phyloP scores from a whole-genome alignment of 2,113 vertebrate genomes.

The Sinocyclocheilus maitianheensis region DNA sequence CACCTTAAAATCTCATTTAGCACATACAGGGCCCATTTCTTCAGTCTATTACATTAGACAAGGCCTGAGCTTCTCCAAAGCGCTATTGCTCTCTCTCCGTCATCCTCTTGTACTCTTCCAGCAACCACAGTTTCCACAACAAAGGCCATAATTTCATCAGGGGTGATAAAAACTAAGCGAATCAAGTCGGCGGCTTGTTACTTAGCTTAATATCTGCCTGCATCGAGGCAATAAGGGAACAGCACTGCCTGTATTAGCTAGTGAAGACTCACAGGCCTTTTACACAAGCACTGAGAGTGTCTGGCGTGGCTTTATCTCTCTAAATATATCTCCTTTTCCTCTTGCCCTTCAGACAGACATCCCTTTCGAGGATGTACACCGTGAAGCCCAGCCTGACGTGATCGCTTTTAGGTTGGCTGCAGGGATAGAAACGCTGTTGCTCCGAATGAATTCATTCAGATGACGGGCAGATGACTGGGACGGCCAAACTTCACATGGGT shows the following conservation, averaged over 20 bases:
- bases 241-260: slow-evolving; percentile 66
- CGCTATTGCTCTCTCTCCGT: slow-evolving; percentile 44
- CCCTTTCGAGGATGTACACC: slow-evolving; percentile 18
- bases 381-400: slow-evolving; percentile 1
- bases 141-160: slow-evolving; percentile 72
- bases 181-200: slow-evolving; percentile 73
- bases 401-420: neutral
- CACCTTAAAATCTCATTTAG: slow-evolving; percentile 36
- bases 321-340: slow-evolving; percentile 45
- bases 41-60: slow-evolving; percentile 39
- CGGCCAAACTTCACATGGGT: slow-evolving; percentile 20
- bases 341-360: slow-evolving; percentile 15
- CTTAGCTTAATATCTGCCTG: slow-evolving; percentile 69
- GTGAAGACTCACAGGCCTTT: slow-evolving; percentile 56
- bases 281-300: slow-evolving; percentile 45
- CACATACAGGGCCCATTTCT: slow-evolving; percentile 5
- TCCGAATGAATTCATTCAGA: slow-evolving; percentile 14
- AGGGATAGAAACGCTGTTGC: neutral
- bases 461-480: neutral
- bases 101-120: slow-evolving; percentile 23
- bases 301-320: slow-evolving; percentile 23
- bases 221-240: slow-evolving; percentile 72
- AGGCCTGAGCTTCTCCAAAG: slow-evolving; percentile 6
- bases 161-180: slow-evolving; percentile 72
- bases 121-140: slow-evolving; percentile 50